Base-by-base conservation (phyloP, 2,797 vertebrate genomes). In the Mergus octosetaceus region DNA sequence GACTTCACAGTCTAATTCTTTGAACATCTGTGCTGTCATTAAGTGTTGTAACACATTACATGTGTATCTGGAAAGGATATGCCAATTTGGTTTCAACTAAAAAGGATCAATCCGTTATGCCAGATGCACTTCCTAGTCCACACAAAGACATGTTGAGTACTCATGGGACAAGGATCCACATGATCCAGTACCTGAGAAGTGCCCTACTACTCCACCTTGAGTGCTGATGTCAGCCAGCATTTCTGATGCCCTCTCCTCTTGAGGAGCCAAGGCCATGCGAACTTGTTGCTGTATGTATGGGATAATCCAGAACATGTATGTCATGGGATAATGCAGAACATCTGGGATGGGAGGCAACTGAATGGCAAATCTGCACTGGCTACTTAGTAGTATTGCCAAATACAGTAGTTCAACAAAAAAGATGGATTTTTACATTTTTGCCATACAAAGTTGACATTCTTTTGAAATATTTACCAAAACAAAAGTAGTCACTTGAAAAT, bases 191-290 rank as follows among this genome's bases (percentile, higher is more conserved):
- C n/a, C 19, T 58, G 27, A 56, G 53, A 36, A 51, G 13, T 24
- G 25, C 9, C 8, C 43, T 38, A 6, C 34, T 41, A 3, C 49
- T 62, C 49, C 1, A 0, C 57, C 36, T 19, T 43, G 62, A 47
- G 24, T 14, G 28, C 11, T 15, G n/a, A 45, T 14, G 19, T 79
- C 38, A 79, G 20, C 30, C 43, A 60, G 25, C 34, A 32, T 38
- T 90, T 53, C 43, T 74, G 62, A 32, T 74, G 39, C 22, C 25
- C 9, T 64, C 6, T 34, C 20, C 51, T 13, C 43, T 65, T 56
- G 74, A 70, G 38, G 13, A 92, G 27, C 43, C 34, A 76, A 80
- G 20, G n/a, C 18, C 36, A 17, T 70, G 51, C 36, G 18, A 60
- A 75, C 51, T 28, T 58, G 15, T 38, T 11, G 1, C n/a, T 69